phyloP scores from a whole-genome alignment of 2,113 vertebrate species.

The Rutilus rutilus region DNA sequence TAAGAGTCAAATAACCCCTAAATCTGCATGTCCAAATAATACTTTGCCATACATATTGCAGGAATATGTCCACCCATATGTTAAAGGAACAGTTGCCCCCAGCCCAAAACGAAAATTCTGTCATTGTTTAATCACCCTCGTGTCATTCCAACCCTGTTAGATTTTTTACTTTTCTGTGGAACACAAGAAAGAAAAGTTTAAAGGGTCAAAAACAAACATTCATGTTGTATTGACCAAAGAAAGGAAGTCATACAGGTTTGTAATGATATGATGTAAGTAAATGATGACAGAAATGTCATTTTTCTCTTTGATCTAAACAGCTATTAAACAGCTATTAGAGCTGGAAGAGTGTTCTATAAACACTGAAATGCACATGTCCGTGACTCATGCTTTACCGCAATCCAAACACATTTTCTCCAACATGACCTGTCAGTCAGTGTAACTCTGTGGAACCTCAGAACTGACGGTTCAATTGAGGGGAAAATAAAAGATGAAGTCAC shows the following conservation, averaged over 20 bases:
- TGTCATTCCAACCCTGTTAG: background rate
- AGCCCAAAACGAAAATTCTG: background rate
- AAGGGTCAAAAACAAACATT: no score
- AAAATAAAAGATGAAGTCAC: conserved; percentile 19
- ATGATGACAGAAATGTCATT: background rate
- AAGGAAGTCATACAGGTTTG: background rate
- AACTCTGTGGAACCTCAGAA: background rate
- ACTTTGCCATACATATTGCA: background rate
- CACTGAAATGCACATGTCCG: background rate
- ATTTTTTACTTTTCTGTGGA: background rate
- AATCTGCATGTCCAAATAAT: background rate
- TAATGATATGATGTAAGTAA: background rate
- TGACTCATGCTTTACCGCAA: background rate
- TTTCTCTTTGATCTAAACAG: background rate
- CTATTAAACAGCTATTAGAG: background rate
- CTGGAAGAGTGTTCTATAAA: background rate
- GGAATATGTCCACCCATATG: background rate
- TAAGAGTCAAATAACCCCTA: background rate
- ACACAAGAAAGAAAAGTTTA: no score
- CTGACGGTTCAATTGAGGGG: background rate
- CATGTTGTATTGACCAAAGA: background rate
- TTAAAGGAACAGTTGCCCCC: background rate
- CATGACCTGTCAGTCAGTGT: background rate
- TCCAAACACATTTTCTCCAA: background rate
- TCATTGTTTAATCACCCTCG: background rate